Conservation (phyloP, 2,888 invertebrate genomes). For the Philereme vetulata region DNA sequence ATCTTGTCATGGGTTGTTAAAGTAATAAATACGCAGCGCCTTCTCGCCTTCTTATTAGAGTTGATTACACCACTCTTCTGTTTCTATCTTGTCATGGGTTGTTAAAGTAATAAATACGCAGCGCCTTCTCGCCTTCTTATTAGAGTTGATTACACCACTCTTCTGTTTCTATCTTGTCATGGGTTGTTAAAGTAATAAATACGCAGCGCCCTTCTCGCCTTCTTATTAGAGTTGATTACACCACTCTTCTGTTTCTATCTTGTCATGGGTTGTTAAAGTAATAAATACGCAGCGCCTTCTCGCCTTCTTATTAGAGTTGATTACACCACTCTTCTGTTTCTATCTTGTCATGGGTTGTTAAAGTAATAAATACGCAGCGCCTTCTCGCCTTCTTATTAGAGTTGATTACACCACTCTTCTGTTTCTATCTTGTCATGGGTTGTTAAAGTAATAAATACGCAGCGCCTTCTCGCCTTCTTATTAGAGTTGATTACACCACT, state of each 20-base stretch:
- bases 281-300: constrained; percentile 71
- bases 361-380: constrained; percentile 68
- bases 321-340: constrained; percentile 74
- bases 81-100: constrained; percentile 74
- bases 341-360: constrained; percentile 74
- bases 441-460: constrained; percentile 70
- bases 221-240: constrained; percentile 76
- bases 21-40: constrained; percentile 68
- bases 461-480: constrained; percentile 76
- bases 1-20: constrained; percentile 74
- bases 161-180: constrained; percentile 74
- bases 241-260: constrained; percentile 74
- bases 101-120: constrained; percentile 71
- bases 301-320: constrained; percentile 77
- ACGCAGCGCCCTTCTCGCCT: constrained; percentile 76
- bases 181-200: constrained; percentile 70
- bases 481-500: constrained; percentile 77
- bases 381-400: constrained; percentile 78
- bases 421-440: constrained; percentile 75
- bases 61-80: constrained; percentile 75
- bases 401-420: constrained; percentile 75
- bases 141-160: constrained; percentile 76
- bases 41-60: constrained; percentile 78
- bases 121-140: constrained; percentile 77
- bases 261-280: constrained; percentile 73